Evolutionary conservation across 1,140 invertebrate species (phyloP).

Genomic region (Bilobella aurantiaca): DNA sequence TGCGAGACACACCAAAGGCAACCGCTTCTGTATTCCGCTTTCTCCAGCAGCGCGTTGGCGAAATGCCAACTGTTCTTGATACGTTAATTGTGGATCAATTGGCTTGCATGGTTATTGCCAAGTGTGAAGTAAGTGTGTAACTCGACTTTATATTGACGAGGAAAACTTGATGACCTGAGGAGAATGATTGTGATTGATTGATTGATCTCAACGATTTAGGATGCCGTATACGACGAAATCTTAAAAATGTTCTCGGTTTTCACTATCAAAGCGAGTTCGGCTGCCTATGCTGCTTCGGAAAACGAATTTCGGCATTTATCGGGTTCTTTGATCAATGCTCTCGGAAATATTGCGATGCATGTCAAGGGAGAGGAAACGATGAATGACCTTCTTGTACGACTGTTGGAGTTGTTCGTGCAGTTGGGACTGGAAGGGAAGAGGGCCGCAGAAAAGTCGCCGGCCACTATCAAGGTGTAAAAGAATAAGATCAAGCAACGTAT

Average conservation of each 20-base stretch:
- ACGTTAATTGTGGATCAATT: slow-evolving; percentile 91
- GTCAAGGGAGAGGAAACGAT: slow-evolving; percentile 77
- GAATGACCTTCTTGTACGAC: slow-evolving; percentile 70
- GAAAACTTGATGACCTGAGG: no score
- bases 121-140: slow-evolving; percentile 62
- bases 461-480: slow-evolving; percentile 52
- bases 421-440: slow-evolving; percentile 91
- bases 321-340: slow-evolving; percentile 82
- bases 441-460: slow-evolving; percentile 73
- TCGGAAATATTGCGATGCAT: slow-evolving; percentile 88
- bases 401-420: slow-evolving; percentile 94
- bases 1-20: no score
- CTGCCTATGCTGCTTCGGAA: slow-evolving; percentile 58
- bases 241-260: slow-evolving; percentile 97
- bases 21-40: slow-evolving; percentile 90
- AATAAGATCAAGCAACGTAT: no score
- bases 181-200: no score
- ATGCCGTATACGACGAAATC: slow-evolving; percentile 78
- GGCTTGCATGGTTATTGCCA: slow-evolving; percentile 91
- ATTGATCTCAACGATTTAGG: no score
- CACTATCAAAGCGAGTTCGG: slow-evolving; percentile 80
- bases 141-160: no score
- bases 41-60: slow-evolving; percentile 90
- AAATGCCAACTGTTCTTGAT: slow-evolving; percentile 70
- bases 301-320: slow-evolving; percentile 66